These are phyloP conservation scores for Motacilla tschutschensis DNA, from an alignment of 2,113 vertebrate species.

Conservation along the genomic window DNA sequence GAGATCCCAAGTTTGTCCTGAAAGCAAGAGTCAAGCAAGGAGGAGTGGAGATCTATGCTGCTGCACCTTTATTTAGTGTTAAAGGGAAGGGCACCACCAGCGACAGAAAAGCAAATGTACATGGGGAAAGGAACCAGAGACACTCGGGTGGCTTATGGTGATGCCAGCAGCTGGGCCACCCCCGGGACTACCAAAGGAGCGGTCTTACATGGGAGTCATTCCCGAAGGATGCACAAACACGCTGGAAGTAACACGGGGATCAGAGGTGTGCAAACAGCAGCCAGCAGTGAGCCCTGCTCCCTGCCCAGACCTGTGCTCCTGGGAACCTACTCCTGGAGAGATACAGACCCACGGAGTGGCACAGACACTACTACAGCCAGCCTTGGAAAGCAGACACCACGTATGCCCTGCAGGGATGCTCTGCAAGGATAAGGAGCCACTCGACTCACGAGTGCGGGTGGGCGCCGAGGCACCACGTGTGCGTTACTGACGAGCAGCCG, in stretches of 20 bases:
- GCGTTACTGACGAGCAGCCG: background rate
- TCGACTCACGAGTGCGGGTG: fast-evolving
- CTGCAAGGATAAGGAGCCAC: background rate
- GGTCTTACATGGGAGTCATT: fast-evolving
- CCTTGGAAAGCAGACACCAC: background rate
- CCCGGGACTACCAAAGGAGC: background rate
- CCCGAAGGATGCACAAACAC: background rate
- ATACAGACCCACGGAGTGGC: background rate
- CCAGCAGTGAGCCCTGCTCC: fast-evolving
- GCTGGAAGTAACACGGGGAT: fast-evolving
- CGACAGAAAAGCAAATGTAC: background rate
- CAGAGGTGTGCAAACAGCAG: background rate
- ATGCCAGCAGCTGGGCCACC: background rate
- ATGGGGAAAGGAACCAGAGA: background rate
- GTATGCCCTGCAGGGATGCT: background rate
- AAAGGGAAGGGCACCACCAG: background rate
- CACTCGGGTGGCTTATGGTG: background rate
- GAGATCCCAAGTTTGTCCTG: fast-evolving
- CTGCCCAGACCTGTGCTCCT: fast-evolving
- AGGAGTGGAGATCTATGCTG: fast-evolving
- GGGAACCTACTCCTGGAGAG: background rate
- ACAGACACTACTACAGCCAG: background rate
- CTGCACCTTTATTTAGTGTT: slow-evolving; percentile 32
- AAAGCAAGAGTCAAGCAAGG: background rate
- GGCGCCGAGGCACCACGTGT: background rate